Evolutionary conservation across 2,888 invertebrate species (phyloP).

Genomic region (Himalopsyche tibetana): DNA sequence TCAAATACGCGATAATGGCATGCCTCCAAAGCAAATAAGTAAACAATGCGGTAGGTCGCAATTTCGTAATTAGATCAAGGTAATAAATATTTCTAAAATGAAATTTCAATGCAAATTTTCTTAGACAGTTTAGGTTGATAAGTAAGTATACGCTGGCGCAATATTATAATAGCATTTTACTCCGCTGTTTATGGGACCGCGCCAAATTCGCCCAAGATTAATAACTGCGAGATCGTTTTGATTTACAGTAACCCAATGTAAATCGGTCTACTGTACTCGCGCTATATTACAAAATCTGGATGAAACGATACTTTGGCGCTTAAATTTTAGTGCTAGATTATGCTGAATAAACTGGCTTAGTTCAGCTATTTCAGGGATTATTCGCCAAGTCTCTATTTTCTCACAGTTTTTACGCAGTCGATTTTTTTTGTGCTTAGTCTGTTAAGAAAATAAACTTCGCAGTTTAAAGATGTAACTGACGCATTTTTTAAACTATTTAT

Average conservation of each 20-base stretch:
- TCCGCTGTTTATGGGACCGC: not conserved
- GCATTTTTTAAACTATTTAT: too few relatives aligned
- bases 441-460: too few relatives aligned
- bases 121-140: not conserved
- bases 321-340: not conserved
- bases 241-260: constrained; percentile 10
- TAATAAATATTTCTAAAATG: constrained; percentile 23
- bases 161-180: not conserved
- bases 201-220: constrained; percentile 16
- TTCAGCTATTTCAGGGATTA: not conserved
- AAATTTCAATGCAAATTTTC: constrained; percentile 12
- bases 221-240: constrained; percentile 2
- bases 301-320: not conserved
- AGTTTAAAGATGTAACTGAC: too few relatives aligned
- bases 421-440: too few relatives aligned
- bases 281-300: constrained; percentile 16
- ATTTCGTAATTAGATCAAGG: constrained; percentile 17
- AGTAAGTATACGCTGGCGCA: not conserved
- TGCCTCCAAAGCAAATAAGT: constrained; percentile 1
- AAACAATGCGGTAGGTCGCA: constrained; percentile 19
- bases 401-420: too few relatives aligned
- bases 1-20: not conserved
- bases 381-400: not conserved
- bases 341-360: not conserved
- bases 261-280: not conserved